Conservation (phyloP, 2,888 invertebrate genomes). For the Tipula vernalis region DNA sequence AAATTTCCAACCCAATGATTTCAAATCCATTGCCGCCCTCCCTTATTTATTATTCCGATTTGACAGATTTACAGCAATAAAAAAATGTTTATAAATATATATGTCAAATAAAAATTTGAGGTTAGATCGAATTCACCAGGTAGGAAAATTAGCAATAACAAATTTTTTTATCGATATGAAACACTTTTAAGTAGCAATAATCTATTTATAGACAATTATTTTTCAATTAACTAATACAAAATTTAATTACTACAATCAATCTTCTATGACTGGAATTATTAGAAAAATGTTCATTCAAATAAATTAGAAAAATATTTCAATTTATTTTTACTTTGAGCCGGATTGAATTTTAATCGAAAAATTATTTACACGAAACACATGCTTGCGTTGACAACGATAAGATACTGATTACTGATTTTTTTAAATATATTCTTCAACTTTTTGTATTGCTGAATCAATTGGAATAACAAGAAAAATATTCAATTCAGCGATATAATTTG, state of each 20-base stretch:
- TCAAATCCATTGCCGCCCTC: conserved; percentile 19
- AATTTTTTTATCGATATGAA: not conserved
- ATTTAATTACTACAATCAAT: not conserved
- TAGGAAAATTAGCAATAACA: not conserved
- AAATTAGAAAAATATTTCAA: not conserved
- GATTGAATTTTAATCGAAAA: not conserved
- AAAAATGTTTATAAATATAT: not conserved
- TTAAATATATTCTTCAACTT: not conserved
- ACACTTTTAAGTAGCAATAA: not conserved
- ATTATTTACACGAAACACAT: not conserved
- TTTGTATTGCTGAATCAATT: not conserved
- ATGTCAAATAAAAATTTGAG: not conserved
- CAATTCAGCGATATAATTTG: not conserved
- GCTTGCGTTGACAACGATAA: not conserved
- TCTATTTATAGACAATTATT: not conserved
- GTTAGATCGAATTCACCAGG: not conserved
- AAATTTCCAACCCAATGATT: conserved; percentile 25
- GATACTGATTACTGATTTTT: not conserved
- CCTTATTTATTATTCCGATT: not conserved
- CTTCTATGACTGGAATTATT: not conserved
- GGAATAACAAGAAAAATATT: not conserved
- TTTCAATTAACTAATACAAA: not conserved
- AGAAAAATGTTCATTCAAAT: not conserved
- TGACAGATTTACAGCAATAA: conserved; percentile 5
- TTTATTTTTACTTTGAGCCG: not conserved